A percentile compares a stretch with the other conserved stretches of the same genome.
Evolutionary conservation across 2,113 vertebrate genomes (phyloP).

Genomic region (Eublepharis macularius): DNA sequence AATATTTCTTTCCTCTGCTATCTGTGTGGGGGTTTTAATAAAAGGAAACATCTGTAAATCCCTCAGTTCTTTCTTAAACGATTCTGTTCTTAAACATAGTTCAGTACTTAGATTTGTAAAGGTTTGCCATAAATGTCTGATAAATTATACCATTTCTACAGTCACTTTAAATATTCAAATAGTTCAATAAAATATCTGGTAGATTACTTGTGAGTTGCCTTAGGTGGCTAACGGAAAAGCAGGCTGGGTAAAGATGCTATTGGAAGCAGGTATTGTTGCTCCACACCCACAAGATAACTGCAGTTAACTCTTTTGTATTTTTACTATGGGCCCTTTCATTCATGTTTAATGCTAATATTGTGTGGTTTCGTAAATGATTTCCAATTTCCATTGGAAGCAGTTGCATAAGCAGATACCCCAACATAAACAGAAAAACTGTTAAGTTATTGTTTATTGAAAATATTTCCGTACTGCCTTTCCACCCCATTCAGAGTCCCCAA

Average conservation of each 20-base stretch:
- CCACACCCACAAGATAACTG: background rate
- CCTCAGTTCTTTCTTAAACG: constrained; percentile 17
- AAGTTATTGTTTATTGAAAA: no score
- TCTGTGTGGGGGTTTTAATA: constrained; percentile 50
- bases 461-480: no score
- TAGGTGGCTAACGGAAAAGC: background rate
- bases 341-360: background rate
- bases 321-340: background rate
- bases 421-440: background rate
- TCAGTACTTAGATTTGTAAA: constrained; percentile 14
- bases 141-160: constrained; percentile 45
- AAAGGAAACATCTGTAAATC: constrained; percentile 42
- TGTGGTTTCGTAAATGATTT: background rate
- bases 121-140: constrained; percentile 32
- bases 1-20: constrained; percentile 38
- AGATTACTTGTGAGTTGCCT: background rate
- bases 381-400: no score
- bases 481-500: no score
- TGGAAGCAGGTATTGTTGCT: background rate
- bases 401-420: no score
- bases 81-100: constrained; percentile 42
- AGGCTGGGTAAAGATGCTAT: background rate
- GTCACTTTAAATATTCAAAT: constrained; percentile 44
- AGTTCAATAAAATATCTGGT: background rate
- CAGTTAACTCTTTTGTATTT: background rate